Conservation (phyloP, 2,888 invertebrate genomes). For the Xanthia icteritia region DNA sequence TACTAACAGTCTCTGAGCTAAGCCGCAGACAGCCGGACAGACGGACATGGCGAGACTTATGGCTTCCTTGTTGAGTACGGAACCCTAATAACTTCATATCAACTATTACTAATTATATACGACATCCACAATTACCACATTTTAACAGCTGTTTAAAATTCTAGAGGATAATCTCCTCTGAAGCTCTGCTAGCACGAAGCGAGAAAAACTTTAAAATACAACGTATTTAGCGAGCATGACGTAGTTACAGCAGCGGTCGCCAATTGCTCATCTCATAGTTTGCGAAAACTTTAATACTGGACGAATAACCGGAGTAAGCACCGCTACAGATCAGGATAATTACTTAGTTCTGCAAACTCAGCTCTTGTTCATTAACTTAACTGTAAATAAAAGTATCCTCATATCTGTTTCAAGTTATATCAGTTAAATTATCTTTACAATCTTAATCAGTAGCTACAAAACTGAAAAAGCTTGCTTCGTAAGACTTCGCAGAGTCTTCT, state of each 20-base stretch:
- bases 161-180: constrained; percentile 7
- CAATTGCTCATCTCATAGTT: constrained; percentile 46
- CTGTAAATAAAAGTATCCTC: background rate
- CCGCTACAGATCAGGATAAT: constrained; percentile 4
- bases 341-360: background rate
- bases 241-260: constrained; percentile 17
- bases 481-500: constrained; percentile 4
- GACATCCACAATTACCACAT: background rate
- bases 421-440: background rate
- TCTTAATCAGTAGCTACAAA: constrained; percentile 6
- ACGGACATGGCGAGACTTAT: too few relatives aligned
- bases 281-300: constrained; percentile 31
- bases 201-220: constrained; percentile 23
- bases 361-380: background rate
- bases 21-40: too few relatives aligned
- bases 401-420: background rate
- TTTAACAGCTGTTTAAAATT: constrained; percentile 11
- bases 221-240: constrained; percentile 22
- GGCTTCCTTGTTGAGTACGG: too few relatives aligned
- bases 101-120: background rate
- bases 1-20: too few relatives aligned
- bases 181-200: constrained; percentile 16
- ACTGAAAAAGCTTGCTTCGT: constrained; percentile 14
- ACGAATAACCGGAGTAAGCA: background rate
- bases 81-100: background rate